Evolutionary conservation across 1,140 invertebrate genomes (phyloP).

Genomic region (Macrobrachium rosenbergii): DNA sequence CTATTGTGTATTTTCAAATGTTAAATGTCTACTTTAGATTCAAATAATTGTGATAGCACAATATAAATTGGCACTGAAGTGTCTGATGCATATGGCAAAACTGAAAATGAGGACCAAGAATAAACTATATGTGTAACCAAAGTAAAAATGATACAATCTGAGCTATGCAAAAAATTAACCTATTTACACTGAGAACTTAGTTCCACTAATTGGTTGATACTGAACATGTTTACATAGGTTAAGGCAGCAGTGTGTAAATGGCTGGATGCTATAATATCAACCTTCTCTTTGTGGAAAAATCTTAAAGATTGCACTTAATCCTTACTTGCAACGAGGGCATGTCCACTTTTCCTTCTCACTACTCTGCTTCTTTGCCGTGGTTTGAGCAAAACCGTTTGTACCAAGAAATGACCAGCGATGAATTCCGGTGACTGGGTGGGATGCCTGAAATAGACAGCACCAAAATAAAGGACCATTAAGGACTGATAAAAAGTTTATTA

Average conservation of each 20-base stretch:
- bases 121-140: too few species aligned
- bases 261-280: not conserved
- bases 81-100: too few species aligned
- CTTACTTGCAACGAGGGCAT: conserved; percentile 56
- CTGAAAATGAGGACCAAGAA: too few species aligned
- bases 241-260: not conserved
- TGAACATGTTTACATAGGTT: not conserved
- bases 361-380: conserved; percentile 28
- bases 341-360: conserved; percentile 53
- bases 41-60: too few species aligned
- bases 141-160: too few species aligned
- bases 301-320: too few species aligned
- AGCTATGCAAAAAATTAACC: too few species aligned
- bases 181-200: too few species aligned
- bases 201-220: too few species aligned
- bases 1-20: too few species aligned
- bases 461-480: not conserved
- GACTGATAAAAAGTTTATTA: not conserved
- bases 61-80: too few species aligned
- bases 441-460: conserved; percentile 1
- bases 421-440: conserved; percentile 37
- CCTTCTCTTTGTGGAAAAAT: not conserved
- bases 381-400: not conserved
- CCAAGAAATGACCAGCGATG: conserved; percentile 55
- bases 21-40: too few species aligned